These are phyloP conservation scores for Acanthosepion esculentum DNA, from an alignment of 2,888 invertebrate genomes.

Conservation along the genomic window DNA sequence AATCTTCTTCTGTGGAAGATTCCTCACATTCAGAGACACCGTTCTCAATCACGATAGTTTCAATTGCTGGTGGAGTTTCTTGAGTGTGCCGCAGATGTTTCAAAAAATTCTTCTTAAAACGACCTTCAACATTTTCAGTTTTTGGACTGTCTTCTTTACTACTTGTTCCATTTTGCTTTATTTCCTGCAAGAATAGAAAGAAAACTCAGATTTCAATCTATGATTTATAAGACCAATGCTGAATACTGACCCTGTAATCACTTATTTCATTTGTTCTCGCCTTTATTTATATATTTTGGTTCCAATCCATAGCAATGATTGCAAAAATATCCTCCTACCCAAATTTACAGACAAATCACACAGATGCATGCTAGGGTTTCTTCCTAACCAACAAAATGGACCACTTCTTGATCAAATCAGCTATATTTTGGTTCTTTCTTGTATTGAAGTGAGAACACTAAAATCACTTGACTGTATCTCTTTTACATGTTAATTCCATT, in stretches of 20 bases:
- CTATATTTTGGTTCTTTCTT: no score
- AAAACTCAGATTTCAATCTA: background rate
- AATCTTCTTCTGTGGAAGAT: background rate
- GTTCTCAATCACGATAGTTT: background rate
- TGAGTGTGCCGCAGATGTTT: constrained; percentile 57
- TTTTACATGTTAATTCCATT: no score
- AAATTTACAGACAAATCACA: no score
- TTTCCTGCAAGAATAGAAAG: background rate
- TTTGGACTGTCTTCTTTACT: background rate
- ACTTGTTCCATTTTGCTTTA: background rate
- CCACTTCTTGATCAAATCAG: no score
- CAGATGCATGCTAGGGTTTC: no score
- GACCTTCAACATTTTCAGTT: constrained; percentile 48
- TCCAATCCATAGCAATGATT: no score
- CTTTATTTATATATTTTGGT: no score
- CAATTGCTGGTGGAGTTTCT: background rate
- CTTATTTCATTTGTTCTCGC: background rate
- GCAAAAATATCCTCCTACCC: no score
- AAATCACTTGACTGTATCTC: no score
- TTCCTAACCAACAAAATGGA: no score
- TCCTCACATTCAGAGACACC: background rate
- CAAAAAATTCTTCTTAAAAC: constrained; percentile 56
- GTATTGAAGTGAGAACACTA: no score
- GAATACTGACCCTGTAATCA: background rate
- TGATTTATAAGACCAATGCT: background rate